Evolutionary conservation across 2,797 vertebrate species (phyloP).

Genomic region (Peromyscus melanophrys): DNA sequence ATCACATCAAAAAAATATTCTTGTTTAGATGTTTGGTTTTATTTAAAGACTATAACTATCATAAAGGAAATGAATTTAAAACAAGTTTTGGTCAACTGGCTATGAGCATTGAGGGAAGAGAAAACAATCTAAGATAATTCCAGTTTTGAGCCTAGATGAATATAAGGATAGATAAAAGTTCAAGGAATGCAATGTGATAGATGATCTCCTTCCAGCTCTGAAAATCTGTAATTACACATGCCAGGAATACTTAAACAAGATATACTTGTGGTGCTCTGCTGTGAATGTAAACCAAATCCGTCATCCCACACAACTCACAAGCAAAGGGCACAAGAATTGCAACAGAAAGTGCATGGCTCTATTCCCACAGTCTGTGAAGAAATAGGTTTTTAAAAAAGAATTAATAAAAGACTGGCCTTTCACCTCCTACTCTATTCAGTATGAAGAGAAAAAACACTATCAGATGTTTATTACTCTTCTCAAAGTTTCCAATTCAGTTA

Average conservation of each 20-base stretch:
- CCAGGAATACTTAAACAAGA: not conserved
- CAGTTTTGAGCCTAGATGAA: not conserved
- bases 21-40: not conserved
- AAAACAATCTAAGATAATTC: not conserved
- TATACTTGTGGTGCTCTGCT: not conserved
- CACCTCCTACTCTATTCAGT: not conserved
- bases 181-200: not conserved
- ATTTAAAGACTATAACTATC: not conserved
- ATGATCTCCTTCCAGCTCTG: not conserved
- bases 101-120: not conserved
- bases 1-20: not conserved
- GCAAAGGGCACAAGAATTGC: not conserved
- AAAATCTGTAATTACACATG: not conserved
- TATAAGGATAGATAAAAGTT: not conserved
- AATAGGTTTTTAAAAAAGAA: not conserved
- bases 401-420: not conserved
- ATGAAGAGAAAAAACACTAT: constrained; percentile 12
- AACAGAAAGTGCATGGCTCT: not conserved
- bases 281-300: not conserved
- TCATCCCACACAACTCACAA: not conserved
- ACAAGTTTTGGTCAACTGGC: not conserved
- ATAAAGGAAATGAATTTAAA: not conserved
- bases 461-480: constrained; percentile 36
- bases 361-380: not conserved
- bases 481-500: constrained; percentile 13